Evolutionary conservation across 1,140 invertebrate genomes (phyloP).

Genomic region (Harpegnathos saltator): DNA sequence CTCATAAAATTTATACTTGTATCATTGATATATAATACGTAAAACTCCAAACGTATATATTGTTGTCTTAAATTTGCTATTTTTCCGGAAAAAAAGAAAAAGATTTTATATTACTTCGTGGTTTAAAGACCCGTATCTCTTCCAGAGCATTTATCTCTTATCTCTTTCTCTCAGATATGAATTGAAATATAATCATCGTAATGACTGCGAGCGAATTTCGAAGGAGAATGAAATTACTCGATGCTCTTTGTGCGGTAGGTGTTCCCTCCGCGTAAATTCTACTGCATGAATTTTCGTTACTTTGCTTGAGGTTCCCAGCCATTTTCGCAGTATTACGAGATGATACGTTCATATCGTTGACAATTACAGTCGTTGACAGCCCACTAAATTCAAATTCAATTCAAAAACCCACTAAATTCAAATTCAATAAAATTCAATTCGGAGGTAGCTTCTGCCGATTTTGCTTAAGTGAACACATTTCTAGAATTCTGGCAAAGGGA

Average conservation of each 20-base stretch:
- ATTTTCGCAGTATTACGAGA: not conserved
- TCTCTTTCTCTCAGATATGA: not conserved
- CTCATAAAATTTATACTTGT: too few relatives aligned
- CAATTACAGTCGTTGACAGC: not conserved
- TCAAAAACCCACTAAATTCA: too few relatives aligned
- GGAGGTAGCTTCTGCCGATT: conserved; percentile 3
- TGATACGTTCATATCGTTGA: conserved; percentile 3
- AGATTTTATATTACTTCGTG: not conserved
- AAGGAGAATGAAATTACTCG: not conserved
- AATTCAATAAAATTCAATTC: too few relatives aligned
- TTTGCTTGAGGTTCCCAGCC: not conserved
- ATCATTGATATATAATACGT: not conserved
- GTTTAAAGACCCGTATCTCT: not conserved
- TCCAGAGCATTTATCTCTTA: too few relatives aligned
- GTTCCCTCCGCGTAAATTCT: not conserved
- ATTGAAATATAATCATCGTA: conserved; percentile 1
- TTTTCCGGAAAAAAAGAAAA: not conserved
- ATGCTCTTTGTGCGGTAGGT: not conserved
- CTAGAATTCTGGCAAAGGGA: not conserved
- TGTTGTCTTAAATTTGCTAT: not conserved
- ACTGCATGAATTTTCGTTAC: not conserved
- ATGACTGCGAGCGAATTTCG: not conserved
- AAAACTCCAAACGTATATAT: not conserved
- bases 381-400: too few relatives aligned
- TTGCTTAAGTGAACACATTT: not conserved